A percentile compares a stretch with the other conserved stretches of the same genome.
These are phyloP conservation scores for Epinotia brunnichana DNA, from an alignment of 2,888 invertebrate species.

Conservation along the genomic window DNA sequence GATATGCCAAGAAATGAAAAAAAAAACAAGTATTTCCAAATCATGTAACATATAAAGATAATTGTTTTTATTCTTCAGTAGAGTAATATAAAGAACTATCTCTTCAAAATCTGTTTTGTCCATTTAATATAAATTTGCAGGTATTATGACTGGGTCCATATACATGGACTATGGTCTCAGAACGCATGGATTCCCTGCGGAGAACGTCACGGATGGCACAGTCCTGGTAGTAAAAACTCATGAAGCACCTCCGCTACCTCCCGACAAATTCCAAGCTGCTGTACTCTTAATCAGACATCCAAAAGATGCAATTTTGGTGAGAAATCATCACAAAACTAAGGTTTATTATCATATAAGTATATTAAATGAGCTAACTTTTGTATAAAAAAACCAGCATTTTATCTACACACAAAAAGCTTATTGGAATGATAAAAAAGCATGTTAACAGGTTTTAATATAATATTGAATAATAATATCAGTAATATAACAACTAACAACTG, in stretches of 20 bases:
- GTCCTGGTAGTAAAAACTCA: constrained; percentile 92
- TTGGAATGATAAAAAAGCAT: too few species aligned
- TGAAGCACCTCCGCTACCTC: constrained; percentile 86
- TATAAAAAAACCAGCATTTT: too few species aligned
- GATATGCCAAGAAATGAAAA: neutral
- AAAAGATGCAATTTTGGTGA: constrained; percentile 86
- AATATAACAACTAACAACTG: too few species aligned
- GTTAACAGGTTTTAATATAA: too few species aligned
- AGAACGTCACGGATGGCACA: constrained; percentile 89
- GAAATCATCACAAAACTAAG: constrained; percentile 24
- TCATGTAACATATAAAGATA: too few species aligned
- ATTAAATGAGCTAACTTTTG: too few species aligned
- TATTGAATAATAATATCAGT: too few species aligned
- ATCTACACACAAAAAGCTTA: too few species aligned
- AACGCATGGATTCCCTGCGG: constrained; percentile 91
- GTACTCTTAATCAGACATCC: constrained; percentile 89
- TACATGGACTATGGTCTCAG: constrained; percentile 91
- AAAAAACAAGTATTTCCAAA: neutral
- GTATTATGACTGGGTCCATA: constrained; percentile 90
- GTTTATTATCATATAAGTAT: too few species aligned
- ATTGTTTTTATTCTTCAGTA: too few species aligned
- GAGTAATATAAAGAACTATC: too few species aligned
- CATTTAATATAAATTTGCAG: constrained; percentile 68
- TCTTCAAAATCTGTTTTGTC: too few species aligned
- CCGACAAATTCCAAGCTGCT: constrained; percentile 85